Evolutionary conservation across 2,888 invertebrate species (phyloP).

Genomic region (Lobophora halterata): DNA sequence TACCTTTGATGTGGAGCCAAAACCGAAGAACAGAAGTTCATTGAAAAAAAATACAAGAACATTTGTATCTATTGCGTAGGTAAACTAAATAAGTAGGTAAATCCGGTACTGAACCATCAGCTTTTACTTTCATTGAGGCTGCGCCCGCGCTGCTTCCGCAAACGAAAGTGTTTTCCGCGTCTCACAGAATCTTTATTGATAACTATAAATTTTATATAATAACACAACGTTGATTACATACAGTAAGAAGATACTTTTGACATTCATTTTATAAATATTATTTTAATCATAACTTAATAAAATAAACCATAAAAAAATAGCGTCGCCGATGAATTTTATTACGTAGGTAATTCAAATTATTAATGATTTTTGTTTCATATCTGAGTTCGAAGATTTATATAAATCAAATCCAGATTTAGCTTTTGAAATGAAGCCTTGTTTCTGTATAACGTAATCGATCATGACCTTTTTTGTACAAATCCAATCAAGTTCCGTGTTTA

Average conservation of each 20-base stretch:
- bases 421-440: conserved; percentile 35
- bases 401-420: conserved; percentile 29
- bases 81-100: conserved; percentile 42
- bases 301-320: too few species aligned
- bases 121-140: conserved; percentile 70
- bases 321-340: too few species aligned
- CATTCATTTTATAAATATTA: background rate
- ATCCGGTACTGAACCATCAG: conserved; percentile 59
- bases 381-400: background rate
- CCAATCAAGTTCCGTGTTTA: conserved; percentile 49
- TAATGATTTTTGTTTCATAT: conserved; percentile 4
- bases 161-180: conserved; percentile 56
- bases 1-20: conserved; percentile 1
- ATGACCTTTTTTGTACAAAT: conserved; percentile 49
- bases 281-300: too few species aligned
- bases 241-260: background rate
- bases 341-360: too few species aligned
- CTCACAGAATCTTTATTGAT: conserved; percentile 21
- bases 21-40: background rate
- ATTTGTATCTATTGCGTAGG: conserved; percentile 22
- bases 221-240: too few species aligned
- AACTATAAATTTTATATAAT: conserved; percentile 2
- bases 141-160: conserved; percentile 60
- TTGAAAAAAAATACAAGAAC: background rate
- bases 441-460: conserved; percentile 49